Evolutionary conservation across 2,888 invertebrate species (phyloP), one percentile per base, ranked within the genome.

Genomic region (Drosophila hamatofila): DNA sequence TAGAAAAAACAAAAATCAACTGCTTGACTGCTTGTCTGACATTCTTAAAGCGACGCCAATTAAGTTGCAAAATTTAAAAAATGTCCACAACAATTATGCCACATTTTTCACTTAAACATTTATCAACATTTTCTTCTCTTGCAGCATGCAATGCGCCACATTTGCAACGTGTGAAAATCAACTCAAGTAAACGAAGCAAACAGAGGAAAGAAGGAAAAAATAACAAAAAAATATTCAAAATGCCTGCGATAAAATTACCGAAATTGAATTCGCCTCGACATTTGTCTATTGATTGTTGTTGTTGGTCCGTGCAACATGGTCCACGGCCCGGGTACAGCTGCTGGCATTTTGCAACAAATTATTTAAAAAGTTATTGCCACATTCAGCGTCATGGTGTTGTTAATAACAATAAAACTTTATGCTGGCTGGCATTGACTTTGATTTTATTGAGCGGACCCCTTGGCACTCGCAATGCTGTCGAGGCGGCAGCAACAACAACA

Each of bases 371-470:
- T 78, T 87, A 90, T 89, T 83, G 89, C 80, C 88, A 58, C 80
- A 88, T 86, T 91, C 85, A 82, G 77, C 86, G 81, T 68, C 85
- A 84, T 82, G 80, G 82, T 84, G 83, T 87, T 87, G 84, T 88
- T 88, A 91, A 91, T 90, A 90, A 89, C 81, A 82, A 83, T 90
- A 90, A 91, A 91, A 90, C 81, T 90, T 89, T 91, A 90, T 90
- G 85, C 76, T 85, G 84, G 88, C 87, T 91, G 89, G 82, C 91
- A 90, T 85, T 90, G 90, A 86, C 86, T 89, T 85, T 91, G 90
- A 89, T 91, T 90, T 84, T 91, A 89, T 82, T 90, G 82, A 79
- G 80, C 74, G 81, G 55, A 61, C 48, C 37, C 60, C 37, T 12
- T 56, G 72, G 62, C 69, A 60, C 23, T 25, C 39, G 33, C 41